Evolutionary conservation across 2,888 invertebrate species (phyloP).

Genomic region (Philhelius pedissequus): DNA sequence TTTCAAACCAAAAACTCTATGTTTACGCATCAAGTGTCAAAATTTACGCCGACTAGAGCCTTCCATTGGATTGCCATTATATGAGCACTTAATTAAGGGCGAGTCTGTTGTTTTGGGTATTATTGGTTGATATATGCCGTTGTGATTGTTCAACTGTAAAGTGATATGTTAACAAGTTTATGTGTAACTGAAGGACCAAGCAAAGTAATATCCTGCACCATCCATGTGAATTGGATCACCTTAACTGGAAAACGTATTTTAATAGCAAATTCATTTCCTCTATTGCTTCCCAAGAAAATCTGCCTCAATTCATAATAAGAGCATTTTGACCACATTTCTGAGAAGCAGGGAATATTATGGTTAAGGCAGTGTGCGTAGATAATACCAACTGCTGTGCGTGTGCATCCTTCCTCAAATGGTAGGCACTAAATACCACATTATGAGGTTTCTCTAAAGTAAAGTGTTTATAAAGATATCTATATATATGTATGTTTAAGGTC

Average conservation of each 20-base stretch:
- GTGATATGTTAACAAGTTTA: conserved; percentile 54
- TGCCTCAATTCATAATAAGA: conserved; percentile 29
- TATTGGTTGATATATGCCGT: not conserved
- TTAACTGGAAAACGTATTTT: not conserved
- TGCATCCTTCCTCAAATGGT: conserved; percentile 58
- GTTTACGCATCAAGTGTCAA: conserved; percentile 68
- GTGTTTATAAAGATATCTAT: conserved; percentile 15
- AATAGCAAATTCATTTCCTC: conserved; percentile 2
- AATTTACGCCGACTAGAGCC: conserved; percentile 50
- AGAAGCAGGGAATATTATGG: conserved; percentile 31
- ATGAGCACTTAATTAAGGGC: conserved; percentile 33
- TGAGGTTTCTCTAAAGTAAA: conserved; percentile 61
- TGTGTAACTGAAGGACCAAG: conserved; percentile 38
- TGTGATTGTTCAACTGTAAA: conserved; percentile 28
- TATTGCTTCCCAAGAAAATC: conserved; percentile 13
- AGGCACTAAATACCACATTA: conserved; percentile 68
- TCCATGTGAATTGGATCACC: not conserved
- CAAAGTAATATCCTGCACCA: not conserved
- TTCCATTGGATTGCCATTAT: not conserved
- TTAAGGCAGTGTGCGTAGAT: not conserved
- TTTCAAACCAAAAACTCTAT: conserved; percentile 41
- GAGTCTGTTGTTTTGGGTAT: not conserved
- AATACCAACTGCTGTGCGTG: conserved; percentile 41
- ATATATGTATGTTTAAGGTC: not conserved
- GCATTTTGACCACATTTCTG: conserved; percentile 53